Percentiles rank a stretch among this genome's conserved stretches.
Evolutionary conservation across 2,797 vertebrate genomes (phyloP).

Genomic region (Tokudaia muenninki): DNA sequence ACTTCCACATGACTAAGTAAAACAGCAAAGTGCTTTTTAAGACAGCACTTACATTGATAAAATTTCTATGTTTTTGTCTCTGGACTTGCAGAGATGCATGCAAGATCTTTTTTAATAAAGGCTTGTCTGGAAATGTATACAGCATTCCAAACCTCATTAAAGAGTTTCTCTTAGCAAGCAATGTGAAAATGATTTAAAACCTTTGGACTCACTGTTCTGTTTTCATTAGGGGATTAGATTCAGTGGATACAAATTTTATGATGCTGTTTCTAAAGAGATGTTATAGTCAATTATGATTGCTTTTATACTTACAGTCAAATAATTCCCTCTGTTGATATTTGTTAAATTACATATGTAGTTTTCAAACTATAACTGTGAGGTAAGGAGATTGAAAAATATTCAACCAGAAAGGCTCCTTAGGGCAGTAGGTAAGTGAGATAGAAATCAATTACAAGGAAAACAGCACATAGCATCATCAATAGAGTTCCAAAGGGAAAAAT

Average conservation of each 20-base stretch:
- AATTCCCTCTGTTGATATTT: slow-evolving; percentile 12
- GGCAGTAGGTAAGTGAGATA: not conserved
- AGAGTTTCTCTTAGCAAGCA: not conserved
- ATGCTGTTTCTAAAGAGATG: slow-evolving; percentile 51
- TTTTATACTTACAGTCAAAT: slow-evolving; percentile 40
- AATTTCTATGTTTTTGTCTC: slow-evolving; percentile 33
- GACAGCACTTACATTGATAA: not conserved
- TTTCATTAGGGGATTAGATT: not conserved
- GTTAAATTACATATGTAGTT: slow-evolving; percentile 20
- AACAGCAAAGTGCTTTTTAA: slow-evolving; percentile 54
- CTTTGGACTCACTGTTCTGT: slow-evolving; percentile 8
- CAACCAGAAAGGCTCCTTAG: not conserved
- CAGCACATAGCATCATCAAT: not conserved
- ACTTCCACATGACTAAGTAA: slow-evolving; percentile 62
- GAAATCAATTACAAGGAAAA: slow-evolving; percentile 35
- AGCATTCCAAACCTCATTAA: slow-evolving; percentile 24
- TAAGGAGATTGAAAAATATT: slow-evolving; percentile 28
- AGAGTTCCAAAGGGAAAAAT: not conserved
- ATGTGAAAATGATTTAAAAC: slow-evolving; percentile 41
- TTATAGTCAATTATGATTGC: slow-evolving; percentile 44
- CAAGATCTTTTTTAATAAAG: slow-evolving; percentile 46
- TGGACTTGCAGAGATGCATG: not conserved
- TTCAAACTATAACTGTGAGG: slow-evolving; percentile 36
- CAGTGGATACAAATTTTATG: not conserved
- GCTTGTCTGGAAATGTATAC: not conserved